These are phyloP conservation scores for Hipparchia semele DNA, from an alignment of 2,888 invertebrate genomes.

Conservation along the genomic window DNA sequence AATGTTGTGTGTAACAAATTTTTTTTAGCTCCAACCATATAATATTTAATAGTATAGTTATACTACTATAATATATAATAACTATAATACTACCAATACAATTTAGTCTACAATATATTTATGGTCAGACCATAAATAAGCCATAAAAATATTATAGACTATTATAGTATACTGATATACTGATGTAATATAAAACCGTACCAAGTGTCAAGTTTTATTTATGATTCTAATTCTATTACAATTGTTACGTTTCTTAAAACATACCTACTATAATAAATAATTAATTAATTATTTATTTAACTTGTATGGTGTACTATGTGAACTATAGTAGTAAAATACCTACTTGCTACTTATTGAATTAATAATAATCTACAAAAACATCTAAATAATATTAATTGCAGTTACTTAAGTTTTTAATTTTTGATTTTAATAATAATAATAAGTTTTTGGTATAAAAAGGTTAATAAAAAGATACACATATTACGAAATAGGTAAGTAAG, in stretches of 20 bases:
- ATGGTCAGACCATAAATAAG: no score
- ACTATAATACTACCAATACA: no score
- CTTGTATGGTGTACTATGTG: neutral
- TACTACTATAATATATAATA: no score
- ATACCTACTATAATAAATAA: neutral
- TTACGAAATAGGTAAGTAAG: neutral
- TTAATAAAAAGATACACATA: neutral
- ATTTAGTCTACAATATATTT: no score
- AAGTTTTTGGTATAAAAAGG: constrained; percentile 6
- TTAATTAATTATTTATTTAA: neutral
- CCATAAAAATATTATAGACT: no score
- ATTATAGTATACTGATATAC: no score
- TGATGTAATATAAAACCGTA: no score
- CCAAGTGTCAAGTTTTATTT: no score
- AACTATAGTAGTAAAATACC: neutral
- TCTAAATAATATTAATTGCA: neutral
- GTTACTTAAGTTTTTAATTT: neutral
- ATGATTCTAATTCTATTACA: neutral
- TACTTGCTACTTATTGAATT: constrained; percentile 1
- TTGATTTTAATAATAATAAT: neutral
- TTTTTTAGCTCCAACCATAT: no score
- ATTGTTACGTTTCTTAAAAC: constrained; percentile 12
- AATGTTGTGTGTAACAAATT: no score
- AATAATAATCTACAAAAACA: neutral
- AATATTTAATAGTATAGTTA: no score